A percentile compares a stretch with the other conserved stretches of the same genome.
These are phyloP conservation scores for Procambarus virginalis DNA, from an alignment of 1,140 invertebrate genomes.

Conservation along the genomic window DNA sequence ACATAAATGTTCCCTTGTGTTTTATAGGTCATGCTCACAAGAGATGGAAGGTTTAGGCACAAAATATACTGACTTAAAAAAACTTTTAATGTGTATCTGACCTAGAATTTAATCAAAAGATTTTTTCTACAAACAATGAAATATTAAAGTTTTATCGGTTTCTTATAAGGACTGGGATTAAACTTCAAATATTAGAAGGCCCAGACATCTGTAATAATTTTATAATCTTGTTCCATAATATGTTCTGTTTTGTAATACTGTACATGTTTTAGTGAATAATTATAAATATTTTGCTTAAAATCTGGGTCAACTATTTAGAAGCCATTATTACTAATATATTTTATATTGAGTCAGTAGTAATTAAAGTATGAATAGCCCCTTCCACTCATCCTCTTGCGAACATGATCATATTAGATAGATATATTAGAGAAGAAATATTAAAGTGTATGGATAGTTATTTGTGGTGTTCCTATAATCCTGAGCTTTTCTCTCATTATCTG, in stretches of 20 bases:
- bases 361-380: constrained; percentile 15
- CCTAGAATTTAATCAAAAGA: constrained; percentile 18
- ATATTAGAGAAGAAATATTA: constrained; percentile 66
- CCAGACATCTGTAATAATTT: neutral
- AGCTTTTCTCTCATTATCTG: neutral
- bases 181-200: neutral
- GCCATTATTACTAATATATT: constrained; percentile 5
- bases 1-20: constrained; percentile 68
- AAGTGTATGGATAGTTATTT: constrained; percentile 62
- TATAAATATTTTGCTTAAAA: constrained; percentile 27
- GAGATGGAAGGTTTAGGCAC: constrained; percentile 37
- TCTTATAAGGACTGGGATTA: neutral
- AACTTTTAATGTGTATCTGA: neutral
- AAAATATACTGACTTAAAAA: neutral
- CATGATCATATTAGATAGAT: constrained; percentile 66
- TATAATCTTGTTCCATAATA: neutral
- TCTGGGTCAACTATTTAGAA: constrained; percentile 22
- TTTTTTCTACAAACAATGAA: neutral
- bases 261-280: neutral
- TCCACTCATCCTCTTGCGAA: constrained; percentile 50
- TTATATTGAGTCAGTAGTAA: neutral
- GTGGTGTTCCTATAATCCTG: neutral
- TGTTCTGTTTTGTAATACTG: neutral
- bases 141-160: neutral
- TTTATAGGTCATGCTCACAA: constrained; percentile 60